A percentile compares a stretch with the other conserved stretches of the same genome.
phyloP scores from a whole-genome alignment of 64 coral and sea anemone species.

The Pocillopora verrucosa region DNA sequence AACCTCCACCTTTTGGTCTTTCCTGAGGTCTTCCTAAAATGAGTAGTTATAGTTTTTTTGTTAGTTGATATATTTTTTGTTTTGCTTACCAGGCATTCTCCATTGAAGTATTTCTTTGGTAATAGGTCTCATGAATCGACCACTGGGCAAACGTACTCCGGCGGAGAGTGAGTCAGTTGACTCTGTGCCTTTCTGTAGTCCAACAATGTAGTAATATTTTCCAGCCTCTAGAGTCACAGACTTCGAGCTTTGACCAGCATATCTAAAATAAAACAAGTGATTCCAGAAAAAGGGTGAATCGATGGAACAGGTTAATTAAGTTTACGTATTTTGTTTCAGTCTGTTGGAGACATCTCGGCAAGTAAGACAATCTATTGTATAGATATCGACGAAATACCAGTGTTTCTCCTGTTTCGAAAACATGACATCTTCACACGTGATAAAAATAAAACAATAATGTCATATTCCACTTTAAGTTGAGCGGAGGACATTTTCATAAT shows the following conservation, averaged over 20 bases:
- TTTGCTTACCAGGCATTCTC: constrained; percentile 85
- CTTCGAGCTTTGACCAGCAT: constrained; percentile 81
- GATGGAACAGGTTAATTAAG: not conserved
- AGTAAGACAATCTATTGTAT: too few species aligned
- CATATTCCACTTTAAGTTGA: too few species aligned
- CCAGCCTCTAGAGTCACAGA: constrained; percentile 83
- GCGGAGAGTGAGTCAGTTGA: constrained; percentile 86
- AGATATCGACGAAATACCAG: too few species aligned
- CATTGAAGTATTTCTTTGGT: constrained; percentile 97
- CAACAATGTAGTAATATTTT: constrained; percentile 92
- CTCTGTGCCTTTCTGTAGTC: constrained; percentile 87
- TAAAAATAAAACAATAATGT: too few species aligned
- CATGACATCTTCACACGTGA: too few species aligned
- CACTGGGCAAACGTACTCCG: constrained; percentile 92
- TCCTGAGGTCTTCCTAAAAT: not conserved
- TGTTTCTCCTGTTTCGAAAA: too few species aligned
- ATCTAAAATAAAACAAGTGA: constrained; percentile 37
- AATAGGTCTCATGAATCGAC: constrained; percentile 97
- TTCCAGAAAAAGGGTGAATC: not conserved
- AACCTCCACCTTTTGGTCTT: not conserved
- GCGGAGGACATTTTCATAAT: too few species aligned
- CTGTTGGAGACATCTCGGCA: too few species aligned
- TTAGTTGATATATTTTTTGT: not conserved
- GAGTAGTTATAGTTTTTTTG: not conserved
- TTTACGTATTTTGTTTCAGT: too few species aligned